Evolutionary conservation across 2,113 vertebrate species (phyloP).

Genomic region (Rissa tridactyla): DNA sequence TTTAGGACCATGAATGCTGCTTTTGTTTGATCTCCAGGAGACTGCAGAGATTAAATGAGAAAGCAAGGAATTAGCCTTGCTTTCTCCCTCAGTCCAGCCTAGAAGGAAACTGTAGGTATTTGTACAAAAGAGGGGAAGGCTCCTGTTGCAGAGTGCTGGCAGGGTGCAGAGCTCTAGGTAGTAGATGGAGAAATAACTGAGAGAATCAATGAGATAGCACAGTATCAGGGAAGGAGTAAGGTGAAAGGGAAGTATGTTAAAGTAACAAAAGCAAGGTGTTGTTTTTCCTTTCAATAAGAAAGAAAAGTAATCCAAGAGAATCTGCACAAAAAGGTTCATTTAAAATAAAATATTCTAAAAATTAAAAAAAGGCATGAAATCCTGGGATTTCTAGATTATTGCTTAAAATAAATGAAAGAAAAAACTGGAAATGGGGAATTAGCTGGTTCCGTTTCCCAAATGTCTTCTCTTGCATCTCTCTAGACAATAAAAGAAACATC

Average conservation of each 20-base stretch:
- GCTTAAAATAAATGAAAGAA: background rate
- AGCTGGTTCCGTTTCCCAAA: background rate
- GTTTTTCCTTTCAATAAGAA: background rate
- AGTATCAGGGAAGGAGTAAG: background rate
- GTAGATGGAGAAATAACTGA: background rate
- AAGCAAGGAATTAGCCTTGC: background rate
- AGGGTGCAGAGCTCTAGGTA: background rate
- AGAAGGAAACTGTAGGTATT: background rate
- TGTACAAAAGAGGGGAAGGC: background rate
- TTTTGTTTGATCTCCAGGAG: conserved; percentile 5
- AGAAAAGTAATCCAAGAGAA: background rate
- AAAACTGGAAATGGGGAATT: background rate
- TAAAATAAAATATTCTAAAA: background rate
- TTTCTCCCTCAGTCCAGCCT: background rate
- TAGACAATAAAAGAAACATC: background rate
- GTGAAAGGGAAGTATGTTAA: background rate
- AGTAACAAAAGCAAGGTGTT: background rate
- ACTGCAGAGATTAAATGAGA: background rate
- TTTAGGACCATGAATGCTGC: background rate
- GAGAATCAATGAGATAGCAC: background rate
- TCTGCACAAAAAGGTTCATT: background rate
- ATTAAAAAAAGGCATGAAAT: background rate
- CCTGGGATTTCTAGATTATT: background rate
- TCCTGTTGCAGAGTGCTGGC: background rate
- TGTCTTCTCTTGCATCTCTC: background rate